Evolutionary conservation across 2,888 invertebrate genomes (phyloP).

Genomic region (Himalopsyche kuldschensis): DNA sequence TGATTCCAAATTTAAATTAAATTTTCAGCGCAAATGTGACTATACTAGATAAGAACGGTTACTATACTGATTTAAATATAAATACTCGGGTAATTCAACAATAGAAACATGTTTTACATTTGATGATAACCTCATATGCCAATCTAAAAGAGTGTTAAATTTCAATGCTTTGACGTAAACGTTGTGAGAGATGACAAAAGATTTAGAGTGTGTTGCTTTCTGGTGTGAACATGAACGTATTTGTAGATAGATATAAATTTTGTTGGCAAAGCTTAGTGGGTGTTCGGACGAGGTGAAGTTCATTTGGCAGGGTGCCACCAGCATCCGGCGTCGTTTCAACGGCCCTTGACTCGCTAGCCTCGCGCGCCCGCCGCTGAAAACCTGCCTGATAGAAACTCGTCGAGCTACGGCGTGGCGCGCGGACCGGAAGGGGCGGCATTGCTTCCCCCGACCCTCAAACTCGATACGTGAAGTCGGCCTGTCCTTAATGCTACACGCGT

Average conservation of each 20-base stretch:
- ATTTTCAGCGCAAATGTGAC: too few species aligned
- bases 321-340: slow-evolving; percentile 13
- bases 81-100: too few species aligned
- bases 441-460: not conserved
- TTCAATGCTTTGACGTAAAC: not conserved
- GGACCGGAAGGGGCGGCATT: not conserved
- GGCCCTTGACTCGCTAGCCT: not conserved
- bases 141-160: not conserved
- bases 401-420: not conserved
- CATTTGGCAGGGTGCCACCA: slow-evolving; percentile 15
- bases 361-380: too few species aligned
- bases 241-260: not conserved
- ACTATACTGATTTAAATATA: too few species aligned
- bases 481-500: not conserved
- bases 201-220: not conserved
- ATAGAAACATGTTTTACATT: too few species aligned
- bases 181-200: not conserved
- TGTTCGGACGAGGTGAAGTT: slow-evolving; percentile 8
- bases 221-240: not conserved
- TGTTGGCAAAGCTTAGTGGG: slow-evolving; percentile 1
- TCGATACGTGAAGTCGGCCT: not conserved
- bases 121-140: too few species aligned
- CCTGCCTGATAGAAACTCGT: not conserved
- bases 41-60: too few species aligned
- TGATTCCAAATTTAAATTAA: too few species aligned